These are phyloP conservation scores for Neodontobutis hainanensis DNA, from an alignment of 2,113 vertebrate genomes.

Conservation along the genomic window DNA sequence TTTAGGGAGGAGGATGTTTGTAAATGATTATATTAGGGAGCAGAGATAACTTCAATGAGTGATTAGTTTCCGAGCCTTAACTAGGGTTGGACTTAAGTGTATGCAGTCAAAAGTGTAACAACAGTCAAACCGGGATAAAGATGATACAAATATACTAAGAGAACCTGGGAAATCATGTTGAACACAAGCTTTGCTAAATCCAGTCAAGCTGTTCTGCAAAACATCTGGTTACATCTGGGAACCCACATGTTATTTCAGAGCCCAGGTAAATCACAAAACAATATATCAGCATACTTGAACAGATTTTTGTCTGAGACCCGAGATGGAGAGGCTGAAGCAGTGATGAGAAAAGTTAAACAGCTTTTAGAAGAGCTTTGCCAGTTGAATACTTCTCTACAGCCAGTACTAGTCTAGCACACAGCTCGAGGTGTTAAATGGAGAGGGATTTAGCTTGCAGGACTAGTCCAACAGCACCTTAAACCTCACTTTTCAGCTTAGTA, in stretches of 20 bases:
- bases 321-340: slow-evolving; percentile 13
- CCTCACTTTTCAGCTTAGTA: background rate
- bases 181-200: slow-evolving; percentile 21
- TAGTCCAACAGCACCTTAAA: slow-evolving; percentile 30
- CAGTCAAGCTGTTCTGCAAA: slow-evolving; percentile 10
- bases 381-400: slow-evolving; percentile 35
- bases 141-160: slow-evolving; percentile 18
- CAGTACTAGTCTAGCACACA: slow-evolving; percentile 5
- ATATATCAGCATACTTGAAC: slow-evolving; percentile 8
- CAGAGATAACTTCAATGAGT: slow-evolving; percentile 1
- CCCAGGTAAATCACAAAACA: slow-evolving; percentile 25
- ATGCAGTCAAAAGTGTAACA: slow-evolving; percentile 19
- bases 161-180: slow-evolving; percentile 8
- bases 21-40: background rate
- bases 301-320: background rate
- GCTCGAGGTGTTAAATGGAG: slow-evolving; percentile 28
- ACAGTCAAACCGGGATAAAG: slow-evolving; percentile 18
- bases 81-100: background rate
- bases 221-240: slow-evolving; percentile 17
- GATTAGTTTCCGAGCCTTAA: background rate
- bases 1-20: slow-evolving; percentile 1
- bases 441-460: slow-evolving; percentile 38
- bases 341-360: slow-evolving; percentile 27
- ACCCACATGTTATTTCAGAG: slow-evolving; percentile 3
- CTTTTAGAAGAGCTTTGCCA: slow-evolving; percentile 31